These are phyloP conservation scores for Hippocampus abdominalis DNA, from an alignment of 2,113 vertebrate species.

Conservation along the genomic window DNA sequence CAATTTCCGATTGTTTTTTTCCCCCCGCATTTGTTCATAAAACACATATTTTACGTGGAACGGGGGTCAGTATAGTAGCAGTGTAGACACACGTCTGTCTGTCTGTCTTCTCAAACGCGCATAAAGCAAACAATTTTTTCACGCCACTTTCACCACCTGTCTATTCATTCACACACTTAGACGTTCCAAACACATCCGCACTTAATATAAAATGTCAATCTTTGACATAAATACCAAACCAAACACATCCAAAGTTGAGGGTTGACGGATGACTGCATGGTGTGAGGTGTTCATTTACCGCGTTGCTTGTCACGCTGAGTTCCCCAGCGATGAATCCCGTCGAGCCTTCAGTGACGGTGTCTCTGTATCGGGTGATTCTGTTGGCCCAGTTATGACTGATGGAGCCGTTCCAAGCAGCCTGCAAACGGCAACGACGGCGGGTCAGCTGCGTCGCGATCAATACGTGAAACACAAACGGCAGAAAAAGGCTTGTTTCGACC, in stretches of 20 bases:
- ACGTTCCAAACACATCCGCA: not conserved
- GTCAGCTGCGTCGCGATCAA: slow-evolving; percentile 12
- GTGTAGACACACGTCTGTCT: not conserved
- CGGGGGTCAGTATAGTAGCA: not conserved
- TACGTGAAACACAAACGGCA: slow-evolving; percentile 5
- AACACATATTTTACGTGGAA: no score
- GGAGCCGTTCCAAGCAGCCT: slow-evolving; percentile 83
- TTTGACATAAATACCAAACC: no score
- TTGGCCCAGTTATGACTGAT: slow-evolving; percentile 81
- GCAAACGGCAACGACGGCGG: slow-evolving; percentile 24
- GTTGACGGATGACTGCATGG: not conserved
- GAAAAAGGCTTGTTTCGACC: slow-evolving; percentile 62
- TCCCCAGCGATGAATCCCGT: slow-evolving; percentile 76
- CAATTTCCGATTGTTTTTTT: no score
- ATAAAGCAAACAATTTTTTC: not conserved
- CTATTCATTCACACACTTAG: not conserved
- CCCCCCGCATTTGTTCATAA: no score
- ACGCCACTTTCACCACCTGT: not conserved
- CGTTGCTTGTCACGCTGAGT: slow-evolving; percentile 75
- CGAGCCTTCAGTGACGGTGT: slow-evolving; percentile 74
- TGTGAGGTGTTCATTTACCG: slow-evolving; percentile 60
- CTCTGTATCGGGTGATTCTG: slow-evolving; percentile 77
- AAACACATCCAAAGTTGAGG: no score
- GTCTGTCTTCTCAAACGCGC: not conserved
- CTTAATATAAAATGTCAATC: not conserved